phyloP scores from a whole-genome alignment of 1,140 invertebrate species.

The Hyposmocoma kahamanoa region DNA sequence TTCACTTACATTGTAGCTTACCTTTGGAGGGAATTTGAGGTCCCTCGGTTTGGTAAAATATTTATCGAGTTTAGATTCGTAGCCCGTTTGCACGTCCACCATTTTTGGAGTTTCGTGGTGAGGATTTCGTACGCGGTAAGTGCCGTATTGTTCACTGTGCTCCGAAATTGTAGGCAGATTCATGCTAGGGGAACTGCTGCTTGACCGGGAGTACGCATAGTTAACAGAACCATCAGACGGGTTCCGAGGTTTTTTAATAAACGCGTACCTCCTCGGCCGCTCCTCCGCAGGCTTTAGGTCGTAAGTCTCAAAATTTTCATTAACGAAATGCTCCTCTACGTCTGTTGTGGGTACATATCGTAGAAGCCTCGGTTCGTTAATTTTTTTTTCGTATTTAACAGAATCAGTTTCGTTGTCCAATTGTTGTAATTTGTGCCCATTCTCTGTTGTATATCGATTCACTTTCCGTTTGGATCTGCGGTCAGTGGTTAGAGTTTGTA shows the following conservation, averaged over 20 bases:
- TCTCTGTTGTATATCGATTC: conserved; percentile 36
- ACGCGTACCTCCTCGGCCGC: conserved; percentile 41
- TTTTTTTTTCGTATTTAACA: conserved; percentile 59
- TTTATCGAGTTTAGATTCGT: conserved; percentile 59
- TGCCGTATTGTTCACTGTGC: conserved; percentile 52
- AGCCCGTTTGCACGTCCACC: conserved; percentile 29
- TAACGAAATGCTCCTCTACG: conserved; percentile 50
- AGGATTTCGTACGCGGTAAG: conserved; percentile 38
- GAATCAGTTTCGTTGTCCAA: conserved; percentile 65
- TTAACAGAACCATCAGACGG: conserved; percentile 59
- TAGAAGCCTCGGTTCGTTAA: conserved; percentile 52
- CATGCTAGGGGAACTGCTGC: conserved; percentile 52
- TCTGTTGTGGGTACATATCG: conserved; percentile 60
- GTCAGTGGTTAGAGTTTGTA: conserved; percentile 50
- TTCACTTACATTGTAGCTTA: conserved; percentile 48
- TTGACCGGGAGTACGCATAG: conserved; percentile 58
- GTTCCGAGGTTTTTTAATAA: conserved; percentile 62
- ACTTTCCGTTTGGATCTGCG: conserved; percentile 44
- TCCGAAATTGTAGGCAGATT: conserved; percentile 63
- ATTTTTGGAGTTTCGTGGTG: conserved; percentile 19
- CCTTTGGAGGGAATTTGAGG: conserved; percentile 51
- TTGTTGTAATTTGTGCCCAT: conserved; percentile 40
- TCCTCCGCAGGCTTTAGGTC: conserved; percentile 51
- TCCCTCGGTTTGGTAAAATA: conserved; percentile 60
- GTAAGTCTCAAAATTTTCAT: conserved; percentile 58